Base-by-base conservation (phyloP, 2,888 invertebrate species). In the Rhaphigaster nebulosa region DNA sequence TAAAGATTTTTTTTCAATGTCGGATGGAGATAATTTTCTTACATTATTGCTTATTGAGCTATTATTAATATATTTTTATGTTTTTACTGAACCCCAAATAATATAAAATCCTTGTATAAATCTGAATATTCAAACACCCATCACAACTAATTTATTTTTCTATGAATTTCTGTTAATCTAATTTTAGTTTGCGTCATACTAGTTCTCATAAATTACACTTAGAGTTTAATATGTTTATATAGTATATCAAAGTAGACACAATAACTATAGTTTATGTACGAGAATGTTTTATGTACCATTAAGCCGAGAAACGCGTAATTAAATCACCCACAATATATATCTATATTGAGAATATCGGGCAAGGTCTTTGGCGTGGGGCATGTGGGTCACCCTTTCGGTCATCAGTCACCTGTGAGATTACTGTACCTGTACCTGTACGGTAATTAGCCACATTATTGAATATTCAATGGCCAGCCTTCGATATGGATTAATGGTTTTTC, bases 401-500 rank as follows among this genome's bases (percentile, higher is more conserved):
- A 38, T 76, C 70, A 76, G 70, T 76, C 70, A 38, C 20, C 70
- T 15, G 18, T 12, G 10, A 60, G n/a, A 56, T 4, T 56, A 56
- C n/a, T n/a, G n/a, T n/a, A n/a, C 56, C n/a, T 60, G 29, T 76
- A 76, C 34, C 38, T 10, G 20, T 76, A 10, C 20, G 70, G 38
- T 76, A 76, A 76, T 76, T 76, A 76, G 70, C 34, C 1, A 20
- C 34, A 76, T 76, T 76, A 76, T 76, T 38, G 70, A 76, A 76
- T 76, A 76, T 76, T 76, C 70, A 76, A 76, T 76, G 70, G 8
- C 34, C n/a, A 34, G 38, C 70, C 70, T 76, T 76, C 70, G 70
- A 38, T 76, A 29, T 6, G 70, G 70, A 38, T 76, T 76, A 76
- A 76, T 76, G 70, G 70, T 34, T 76, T 76, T 76, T 76, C 70